Evolutionary conservation across 1,140 invertebrate genomes (phyloP), one percentile per base, ranked within the genome.

Genomic region (Hycleus phaleratus): DNA sequence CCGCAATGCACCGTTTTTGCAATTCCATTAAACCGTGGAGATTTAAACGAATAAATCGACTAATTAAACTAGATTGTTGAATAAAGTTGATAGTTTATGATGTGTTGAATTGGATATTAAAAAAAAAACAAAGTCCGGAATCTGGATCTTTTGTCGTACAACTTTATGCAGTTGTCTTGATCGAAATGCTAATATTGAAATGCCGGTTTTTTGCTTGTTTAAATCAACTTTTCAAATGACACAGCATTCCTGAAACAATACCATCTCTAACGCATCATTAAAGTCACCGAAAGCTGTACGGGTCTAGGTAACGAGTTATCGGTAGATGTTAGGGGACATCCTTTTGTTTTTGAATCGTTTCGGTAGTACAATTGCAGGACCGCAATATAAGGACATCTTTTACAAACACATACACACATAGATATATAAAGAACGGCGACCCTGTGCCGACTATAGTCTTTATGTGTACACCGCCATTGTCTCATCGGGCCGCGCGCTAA

Each of bases 61-160:
- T 18, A 18, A 18, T 18, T 18, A 18, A 18, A 2, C 18, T 18
- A 18, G 18, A 18, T 32, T 32, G 32, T 26, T 25, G 42, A 43
- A 26, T 8, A 26, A 45, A 53, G 51, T 53, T 42, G 56, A 26
- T 62, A 46, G 54, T 65, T 65, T 65, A 65, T 65, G 62, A 66
- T 56, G 65, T 66, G 62, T 54, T 56, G 61, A 56, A 64, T 60
- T 59, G 59, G 59, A 57, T 61, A 61, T 61, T 61, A 49, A 56
- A 58, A 51, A 50, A 39, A 44, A 53, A 57, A 59, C 60, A 68
- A 61, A 45, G 66, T 68, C 66, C 66, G 59, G 66, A 63, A 65
- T 64, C 60, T 59, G 56, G 61, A 59, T 57, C 2, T 4, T 32
- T 32, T 7, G 32, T 32, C 7, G 4, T 32, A 18, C 7, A 32